Evolutionary conservation across 2,113 vertebrate genomes (phyloP), one percentile per base, ranked within the genome.

Genomic region (Indicator indicator): DNA sequence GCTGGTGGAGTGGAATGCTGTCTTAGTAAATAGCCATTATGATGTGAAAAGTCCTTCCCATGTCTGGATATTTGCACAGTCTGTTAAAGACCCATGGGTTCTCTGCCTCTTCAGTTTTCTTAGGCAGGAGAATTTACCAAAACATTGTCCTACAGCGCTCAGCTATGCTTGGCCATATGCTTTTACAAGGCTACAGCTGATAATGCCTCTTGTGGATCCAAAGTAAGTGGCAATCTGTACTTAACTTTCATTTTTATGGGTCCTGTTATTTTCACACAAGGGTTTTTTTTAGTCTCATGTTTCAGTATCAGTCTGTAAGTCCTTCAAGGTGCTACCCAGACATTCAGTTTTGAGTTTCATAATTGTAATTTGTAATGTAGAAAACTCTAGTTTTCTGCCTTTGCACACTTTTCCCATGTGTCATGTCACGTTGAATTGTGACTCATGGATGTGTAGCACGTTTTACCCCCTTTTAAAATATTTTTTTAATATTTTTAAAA

Each of bases 21-120:
- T 99, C 40, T 96, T 99, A 90, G 99, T 99, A 69, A 99, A 99
- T 88, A 99, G 99, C 93, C 98, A 99, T 80, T 99, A 99, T 4
- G 99, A 99, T 28, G 99, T 99, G 74, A 99, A 99, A 98, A 99
- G 99, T 92, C 99, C 99, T 63, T 99, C 99, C 88, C 99, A 99
- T 11, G 99, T 99, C 65, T 99, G 99, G 99, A 99, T 99, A 97
- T 99, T 99, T 33, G 98, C 99, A 73, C 99, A 99, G 95, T 99
- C 99, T 0, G 97, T 99, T 86, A 99, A 99, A 96, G 99, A 99
- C 96, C 99, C 99, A 0, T 99, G 99, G 99, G 98, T 99, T 91
- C 98, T 99, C 67, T 99, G 99, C 94, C 99, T 99, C 33, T 99
- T 99, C 98, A 99, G 99, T 95, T 99, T 99, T 94, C 98, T 99